Evolutionary conservation across 2,888 invertebrate species (phyloP).

Genomic region (Ophioninae sp.): DNA sequence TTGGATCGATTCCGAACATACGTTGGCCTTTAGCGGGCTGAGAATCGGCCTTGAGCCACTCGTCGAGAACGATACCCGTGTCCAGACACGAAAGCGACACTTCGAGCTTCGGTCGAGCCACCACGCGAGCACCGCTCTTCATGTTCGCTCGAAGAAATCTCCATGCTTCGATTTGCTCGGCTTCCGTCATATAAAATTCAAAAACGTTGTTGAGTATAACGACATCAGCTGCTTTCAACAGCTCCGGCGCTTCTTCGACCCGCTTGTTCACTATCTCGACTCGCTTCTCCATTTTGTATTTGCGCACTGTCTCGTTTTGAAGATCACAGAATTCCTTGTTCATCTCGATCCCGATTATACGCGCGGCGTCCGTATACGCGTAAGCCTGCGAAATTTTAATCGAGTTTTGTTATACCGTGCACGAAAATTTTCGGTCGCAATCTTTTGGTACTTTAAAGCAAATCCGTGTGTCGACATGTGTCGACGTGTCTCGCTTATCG

Average conservation of each 20-base stretch:
- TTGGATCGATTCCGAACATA: conserved; percentile 34
- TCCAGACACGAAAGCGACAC: conserved; percentile 82
- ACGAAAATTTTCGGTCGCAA: too few relatives aligned
- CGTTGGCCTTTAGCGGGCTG: conserved; percentile 27
- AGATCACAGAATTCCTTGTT: conserved; percentile 85
- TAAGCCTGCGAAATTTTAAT: conserved; percentile 82
- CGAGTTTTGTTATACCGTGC: neutral
- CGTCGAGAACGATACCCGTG: conserved; percentile 81
- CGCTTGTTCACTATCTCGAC: conserved; percentile 84
- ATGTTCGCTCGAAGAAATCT: conserved; percentile 83
- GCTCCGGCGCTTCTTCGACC: conserved; percentile 83
- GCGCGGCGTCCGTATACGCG: conserved; percentile 83
- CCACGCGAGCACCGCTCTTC: conserved; percentile 83
- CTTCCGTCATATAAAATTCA: conserved; percentile 85
- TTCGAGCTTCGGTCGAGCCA: conserved; percentile 84
- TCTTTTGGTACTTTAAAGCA: too few relatives aligned
- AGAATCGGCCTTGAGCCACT: conserved; percentile 81
- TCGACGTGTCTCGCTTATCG: too few relatives aligned
- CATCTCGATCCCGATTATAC: conserved; percentile 87
- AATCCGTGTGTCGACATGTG: too few relatives aligned
- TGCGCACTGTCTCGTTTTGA: conserved; percentile 83
- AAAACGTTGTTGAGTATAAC: conserved; percentile 87
- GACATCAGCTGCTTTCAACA: conserved; percentile 83
- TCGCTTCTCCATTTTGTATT: conserved; percentile 83
- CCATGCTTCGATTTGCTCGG: conserved; percentile 85